Evolutionary conservation across 2,888 invertebrate species (phyloP).

Genomic region (Cheiracanthium punctorium): DNA sequence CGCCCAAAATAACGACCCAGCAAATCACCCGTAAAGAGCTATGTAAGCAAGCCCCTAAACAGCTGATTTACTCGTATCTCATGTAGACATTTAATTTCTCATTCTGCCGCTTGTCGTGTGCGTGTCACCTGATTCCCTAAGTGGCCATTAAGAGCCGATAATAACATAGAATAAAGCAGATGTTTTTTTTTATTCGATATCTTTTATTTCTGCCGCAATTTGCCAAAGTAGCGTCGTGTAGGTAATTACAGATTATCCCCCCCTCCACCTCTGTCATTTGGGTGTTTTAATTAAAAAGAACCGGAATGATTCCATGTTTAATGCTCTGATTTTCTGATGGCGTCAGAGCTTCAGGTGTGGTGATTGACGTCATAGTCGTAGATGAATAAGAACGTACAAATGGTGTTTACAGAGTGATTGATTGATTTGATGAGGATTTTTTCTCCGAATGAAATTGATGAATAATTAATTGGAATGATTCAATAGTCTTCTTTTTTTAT

Average conservation of each 20-base stretch:
- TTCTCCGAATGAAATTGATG: too few species aligned
- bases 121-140: constrained; percentile 34
- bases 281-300: constrained; percentile 20
- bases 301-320: neutral
- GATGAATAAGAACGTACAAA: too few species aligned
- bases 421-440: too few species aligned
- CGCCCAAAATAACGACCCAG: neutral
- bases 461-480: too few species aligned
- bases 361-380: neutral
- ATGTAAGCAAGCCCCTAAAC: neutral
- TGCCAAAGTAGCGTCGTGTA: constrained; percentile 6
- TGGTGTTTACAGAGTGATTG: too few species aligned
- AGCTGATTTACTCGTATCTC: neutral
- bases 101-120: constrained; percentile 26
- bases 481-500: too few species aligned
- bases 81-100: constrained; percentile 18
- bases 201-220: constrained; percentile 10
- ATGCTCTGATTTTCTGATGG: neutral
- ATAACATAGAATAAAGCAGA: constrained; percentile 31
- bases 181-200: neutral
- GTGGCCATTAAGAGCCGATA: constrained; percentile 20
- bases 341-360: constrained; percentile 3
- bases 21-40: neutral
- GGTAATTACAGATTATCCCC: constrained; percentile 37
- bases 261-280: constrained; percentile 26